A percentile compares a stretch with the other conserved stretches of the same genome.
Conservation (phyloP, 2,113 vertebrate species). For the Pteropus alecto region DNA sequence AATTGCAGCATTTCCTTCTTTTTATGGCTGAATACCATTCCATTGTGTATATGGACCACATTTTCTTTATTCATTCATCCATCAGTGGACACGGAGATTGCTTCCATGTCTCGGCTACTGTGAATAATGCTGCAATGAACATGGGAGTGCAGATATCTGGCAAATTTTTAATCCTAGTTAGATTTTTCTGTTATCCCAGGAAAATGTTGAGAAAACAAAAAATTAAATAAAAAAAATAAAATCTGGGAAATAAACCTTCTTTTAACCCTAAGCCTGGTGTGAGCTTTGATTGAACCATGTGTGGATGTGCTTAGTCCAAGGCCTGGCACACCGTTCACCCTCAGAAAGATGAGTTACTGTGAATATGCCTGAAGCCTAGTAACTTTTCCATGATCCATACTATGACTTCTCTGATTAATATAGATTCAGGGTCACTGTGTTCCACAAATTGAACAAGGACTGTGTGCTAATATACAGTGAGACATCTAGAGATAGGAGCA, state of each 20-base stretch:
- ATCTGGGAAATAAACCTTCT: not conserved
- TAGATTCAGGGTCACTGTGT: not conserved
- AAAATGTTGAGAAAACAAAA: not conserved
- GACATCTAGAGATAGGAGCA: not conserved
- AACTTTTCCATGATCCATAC: not conserved
- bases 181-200: not conserved
- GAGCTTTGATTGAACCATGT: not conserved
- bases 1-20: not conserved
- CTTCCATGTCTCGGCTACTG: not conserved
- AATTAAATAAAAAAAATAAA: not conserved
- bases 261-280: not conserved
- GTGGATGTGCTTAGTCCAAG: not conserved
- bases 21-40: not conserved
- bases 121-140: not conserved
- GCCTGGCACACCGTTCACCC: not conserved
- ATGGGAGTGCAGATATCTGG: not conserved
- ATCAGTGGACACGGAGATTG: not conserved
- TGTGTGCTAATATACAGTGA: not conserved
- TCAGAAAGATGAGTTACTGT: not conserved
- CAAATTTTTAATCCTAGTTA: not conserved
- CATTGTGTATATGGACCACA: not conserved
- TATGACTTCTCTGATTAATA: not conserved
- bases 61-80: not conserved
- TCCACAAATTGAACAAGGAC: not conserved
- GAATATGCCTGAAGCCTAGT: not conserved